Conservation (phyloP, 2,797 vertebrate species). For the Urophycis tenuis region DNA sequence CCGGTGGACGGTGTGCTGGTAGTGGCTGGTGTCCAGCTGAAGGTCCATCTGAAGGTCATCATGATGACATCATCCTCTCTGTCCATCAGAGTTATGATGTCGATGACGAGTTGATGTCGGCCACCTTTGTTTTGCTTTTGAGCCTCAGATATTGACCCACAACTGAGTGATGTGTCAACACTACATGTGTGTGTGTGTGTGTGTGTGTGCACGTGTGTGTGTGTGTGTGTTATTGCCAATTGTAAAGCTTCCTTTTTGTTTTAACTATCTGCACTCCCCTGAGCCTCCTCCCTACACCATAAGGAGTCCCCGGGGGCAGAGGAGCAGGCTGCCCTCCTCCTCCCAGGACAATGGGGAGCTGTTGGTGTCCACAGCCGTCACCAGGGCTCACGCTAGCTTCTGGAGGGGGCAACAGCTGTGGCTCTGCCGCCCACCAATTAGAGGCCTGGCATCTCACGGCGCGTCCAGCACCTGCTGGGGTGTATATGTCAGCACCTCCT, state of each 20-base stretch:
- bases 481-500: conserved; percentile 63
- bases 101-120: background rate
- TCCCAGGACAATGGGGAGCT: conserved; percentile 58
- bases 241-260: conserved; percentile 36
- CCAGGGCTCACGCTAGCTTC: conserved; percentile 51
- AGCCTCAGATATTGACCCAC: background rate
- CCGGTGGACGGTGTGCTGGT: background rate
- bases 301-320: conserved; percentile 29
- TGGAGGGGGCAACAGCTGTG: conserved; percentile 72
- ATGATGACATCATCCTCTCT: background rate
- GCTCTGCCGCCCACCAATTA: conserved; percentile 69
- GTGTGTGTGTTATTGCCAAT: conserved; percentile 41
- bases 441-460: conserved; percentile 53
- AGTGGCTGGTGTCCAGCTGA: background rate
- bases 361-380: conserved; percentile 46
- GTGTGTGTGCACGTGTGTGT: conserved; percentile 23
- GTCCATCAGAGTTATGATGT: background rate
- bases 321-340: conserved; percentile 21
- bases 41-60: background rate
- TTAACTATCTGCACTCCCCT: conserved; percentile 25
- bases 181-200: conserved; percentile 27
- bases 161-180: background rate
- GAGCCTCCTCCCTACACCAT: conserved; percentile 20
- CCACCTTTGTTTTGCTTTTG: background rate
- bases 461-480: conserved; percentile 66